These are phyloP conservation scores for Cavia porcellus DNA, from an alignment of 2,113 vertebrate species.

Conservation along the genomic window DNA sequence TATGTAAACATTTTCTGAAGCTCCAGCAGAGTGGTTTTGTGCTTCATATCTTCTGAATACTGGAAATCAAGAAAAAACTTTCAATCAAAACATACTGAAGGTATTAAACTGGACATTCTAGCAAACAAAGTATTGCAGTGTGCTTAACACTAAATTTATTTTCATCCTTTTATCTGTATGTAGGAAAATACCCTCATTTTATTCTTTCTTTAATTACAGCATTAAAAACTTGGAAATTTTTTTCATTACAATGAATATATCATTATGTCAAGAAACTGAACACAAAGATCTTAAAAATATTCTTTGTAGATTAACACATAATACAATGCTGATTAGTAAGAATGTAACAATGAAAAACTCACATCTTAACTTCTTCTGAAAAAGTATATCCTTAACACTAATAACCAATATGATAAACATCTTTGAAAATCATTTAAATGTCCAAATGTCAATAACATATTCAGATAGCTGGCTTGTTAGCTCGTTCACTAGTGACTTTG, in stretches of 20 bases:
- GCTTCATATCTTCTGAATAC: slow-evolving; percentile 99
- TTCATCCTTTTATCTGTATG: background rate
- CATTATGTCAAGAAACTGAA: slow-evolving; percentile 2
- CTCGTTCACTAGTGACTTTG: background rate
- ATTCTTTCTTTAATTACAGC: background rate
- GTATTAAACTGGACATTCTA: background rate
- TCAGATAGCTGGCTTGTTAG: background rate
- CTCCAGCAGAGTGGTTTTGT: slow-evolving; percentile 98
- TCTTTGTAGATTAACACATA: background rate
- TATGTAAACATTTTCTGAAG: slow-evolving; percentile 99
- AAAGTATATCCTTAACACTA: background rate
- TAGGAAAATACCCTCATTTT: background rate
- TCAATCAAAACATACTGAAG: slow-evolving; percentile 30
- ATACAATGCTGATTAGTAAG: slow-evolving; percentile 8
- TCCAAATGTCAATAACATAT: background rate
- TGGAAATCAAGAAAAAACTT: slow-evolving; percentile 81
- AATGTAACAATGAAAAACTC: slow-evolving; percentile 19
- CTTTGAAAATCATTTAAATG: slow-evolving; percentile 26
- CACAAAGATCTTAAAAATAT: slow-evolving; percentile 1
- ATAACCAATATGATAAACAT: background rate
- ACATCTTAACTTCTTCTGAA: background rate
- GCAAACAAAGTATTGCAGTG: background rate
- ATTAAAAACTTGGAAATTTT: background rate
- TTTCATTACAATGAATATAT: slow-evolving; percentile 19
- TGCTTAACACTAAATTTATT: background rate